Conservation (phyloP, 2,888 invertebrate genomes). For the Cheilosia vulpina region DNA sequence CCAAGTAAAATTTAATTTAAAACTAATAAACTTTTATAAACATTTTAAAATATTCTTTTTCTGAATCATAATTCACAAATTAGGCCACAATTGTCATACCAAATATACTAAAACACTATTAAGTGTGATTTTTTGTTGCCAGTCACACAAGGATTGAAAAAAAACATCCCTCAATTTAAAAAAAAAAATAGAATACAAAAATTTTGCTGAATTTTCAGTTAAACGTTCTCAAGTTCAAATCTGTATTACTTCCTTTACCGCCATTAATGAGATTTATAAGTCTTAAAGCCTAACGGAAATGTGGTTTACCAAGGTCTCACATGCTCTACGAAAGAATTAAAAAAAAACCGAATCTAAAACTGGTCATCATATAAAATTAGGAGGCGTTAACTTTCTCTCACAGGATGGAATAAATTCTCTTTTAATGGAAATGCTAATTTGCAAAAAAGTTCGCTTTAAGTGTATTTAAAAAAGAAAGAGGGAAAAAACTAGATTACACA, state of each 20-base stretch:
- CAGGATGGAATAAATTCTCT: constrained; percentile 12
- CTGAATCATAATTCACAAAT: too few species aligned
- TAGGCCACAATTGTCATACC: too few species aligned
- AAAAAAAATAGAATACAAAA: too few species aligned
- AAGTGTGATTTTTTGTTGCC: too few species aligned
- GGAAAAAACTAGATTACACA: constrained; percentile 13
- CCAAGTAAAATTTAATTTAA: too few species aligned
- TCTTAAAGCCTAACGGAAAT: background rate
- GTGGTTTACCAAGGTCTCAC: background rate
- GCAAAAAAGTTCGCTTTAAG: constrained; percentile 27
- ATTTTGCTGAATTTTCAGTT: too few species aligned
- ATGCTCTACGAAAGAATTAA: background rate
- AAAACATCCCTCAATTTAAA: too few species aligned
- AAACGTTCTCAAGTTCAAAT: background rate
- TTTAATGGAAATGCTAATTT: constrained; percentile 41
- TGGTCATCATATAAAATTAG: background rate
- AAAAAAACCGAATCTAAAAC: background rate
- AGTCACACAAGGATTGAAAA: too few species aligned
- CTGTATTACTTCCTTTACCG: background rate
- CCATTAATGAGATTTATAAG: background rate
- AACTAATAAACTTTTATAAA: too few species aligned
- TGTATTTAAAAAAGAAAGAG: background rate
- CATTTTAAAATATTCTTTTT: too few species aligned
- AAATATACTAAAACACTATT: too few species aligned
- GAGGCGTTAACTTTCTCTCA: constrained; percentile 4